Conservation (phyloP, 2,888 invertebrate species). For the Caenorhabditis sp. region DNA sequence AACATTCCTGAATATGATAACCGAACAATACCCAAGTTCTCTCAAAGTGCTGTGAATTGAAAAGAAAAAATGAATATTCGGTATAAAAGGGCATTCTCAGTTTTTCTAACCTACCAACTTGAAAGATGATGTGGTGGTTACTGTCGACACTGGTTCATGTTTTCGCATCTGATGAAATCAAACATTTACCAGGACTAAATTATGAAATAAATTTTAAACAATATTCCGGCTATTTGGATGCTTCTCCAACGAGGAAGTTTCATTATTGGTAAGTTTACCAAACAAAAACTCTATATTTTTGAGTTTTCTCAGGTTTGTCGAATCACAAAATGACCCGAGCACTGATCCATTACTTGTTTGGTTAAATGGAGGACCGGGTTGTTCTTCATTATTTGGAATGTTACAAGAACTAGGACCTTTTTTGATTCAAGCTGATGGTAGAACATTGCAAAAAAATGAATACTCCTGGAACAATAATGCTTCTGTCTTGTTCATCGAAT, state of each 20-base stretch:
- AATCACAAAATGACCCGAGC: conserved; percentile 62
- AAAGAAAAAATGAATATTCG: too few species aligned
- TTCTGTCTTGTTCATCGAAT: conserved; percentile 74
- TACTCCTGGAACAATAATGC: conserved; percentile 72
- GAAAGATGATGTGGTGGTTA: background rate
- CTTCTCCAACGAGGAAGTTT: conserved; percentile 70
- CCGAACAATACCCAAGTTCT: too few species aligned
- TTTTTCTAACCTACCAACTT: too few species aligned
- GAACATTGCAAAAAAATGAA: conserved; percentile 64
- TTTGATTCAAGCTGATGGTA: conserved; percentile 65
- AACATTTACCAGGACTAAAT: conserved; percentile 59
- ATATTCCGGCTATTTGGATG: conserved; percentile 70
- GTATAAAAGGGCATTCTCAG: too few species aligned
- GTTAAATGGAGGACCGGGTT: conserved; percentile 73
- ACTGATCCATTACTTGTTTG: conserved; percentile 68
- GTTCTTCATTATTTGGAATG: conserved; percentile 73
- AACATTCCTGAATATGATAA: too few species aligned
- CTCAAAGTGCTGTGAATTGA: too few species aligned
- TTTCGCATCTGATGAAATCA: conserved; percentile 53
- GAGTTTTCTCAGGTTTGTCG: conserved; percentile 61
- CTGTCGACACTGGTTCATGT: background rate
- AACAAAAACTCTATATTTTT: background rate
- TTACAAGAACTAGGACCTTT: conserved; percentile 74
- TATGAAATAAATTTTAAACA: conserved; percentile 66
- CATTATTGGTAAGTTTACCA: conserved; percentile 72